phyloP scores from a whole-genome alignment of 2,797 vertebrate species.

The Ispidina lecontei region DNA sequence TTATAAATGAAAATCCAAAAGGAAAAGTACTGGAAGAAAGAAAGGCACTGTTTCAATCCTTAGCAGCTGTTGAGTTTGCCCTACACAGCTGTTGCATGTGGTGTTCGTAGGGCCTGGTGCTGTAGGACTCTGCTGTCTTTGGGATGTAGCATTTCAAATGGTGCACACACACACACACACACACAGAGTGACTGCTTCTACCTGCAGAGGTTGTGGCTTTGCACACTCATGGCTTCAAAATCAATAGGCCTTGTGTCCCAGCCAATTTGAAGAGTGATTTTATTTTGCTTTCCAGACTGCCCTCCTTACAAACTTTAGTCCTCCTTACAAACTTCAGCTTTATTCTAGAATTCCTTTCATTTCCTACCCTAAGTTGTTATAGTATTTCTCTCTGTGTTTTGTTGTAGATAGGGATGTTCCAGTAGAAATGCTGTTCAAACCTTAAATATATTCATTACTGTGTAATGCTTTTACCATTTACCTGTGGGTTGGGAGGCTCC shows the following conservation, averaged over 20 bases:
- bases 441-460: background rate
- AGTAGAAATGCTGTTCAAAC: background rate
- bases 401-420: background rate
- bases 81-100: rapidly evolving
- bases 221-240: background rate
- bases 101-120: background rate
- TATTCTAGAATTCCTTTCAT: background rate
- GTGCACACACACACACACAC: rapidly evolving
- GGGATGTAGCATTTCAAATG: background rate
- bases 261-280: background rate
- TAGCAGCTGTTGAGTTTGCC: background rate
- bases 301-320: background rate
- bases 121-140: background rate
- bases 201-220: background rate
- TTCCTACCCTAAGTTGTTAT: background rate
- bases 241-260: background rate
- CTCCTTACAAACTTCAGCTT: background rate
- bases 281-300: background rate
- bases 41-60: background rate
- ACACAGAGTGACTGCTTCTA: background rate
- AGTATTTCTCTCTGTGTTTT: background rate
- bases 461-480: background rate
- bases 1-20: background rate
- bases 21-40: background rate
- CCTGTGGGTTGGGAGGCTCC: background rate